Evolutionary conservation across 2,113 vertebrate species (phyloP).

Genomic region (Pseudolaguvia tuberculata): DNA sequence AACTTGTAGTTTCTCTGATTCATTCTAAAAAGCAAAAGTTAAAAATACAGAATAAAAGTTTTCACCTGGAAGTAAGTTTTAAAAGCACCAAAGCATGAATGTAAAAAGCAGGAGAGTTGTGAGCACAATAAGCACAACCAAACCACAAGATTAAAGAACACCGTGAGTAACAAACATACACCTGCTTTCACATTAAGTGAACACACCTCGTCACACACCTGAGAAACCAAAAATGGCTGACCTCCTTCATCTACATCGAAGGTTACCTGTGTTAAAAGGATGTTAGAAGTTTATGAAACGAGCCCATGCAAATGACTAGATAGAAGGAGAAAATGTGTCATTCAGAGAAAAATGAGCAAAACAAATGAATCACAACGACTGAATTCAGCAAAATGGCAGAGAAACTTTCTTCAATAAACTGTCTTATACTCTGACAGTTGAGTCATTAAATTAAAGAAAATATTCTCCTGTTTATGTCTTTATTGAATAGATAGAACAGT

Average conservation of each 20-base stretch:
- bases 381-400: too few species aligned
- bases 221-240: slow-evolving; percentile 72
- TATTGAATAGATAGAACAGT: too few species aligned
- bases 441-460: too few species aligned
- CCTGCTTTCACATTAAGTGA: slow-evolving; percentile 62
- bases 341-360: too few species aligned
- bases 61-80: slow-evolving; percentile 37
- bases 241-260: slow-evolving; percentile 90
- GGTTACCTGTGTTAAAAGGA: slow-evolving; percentile 85
- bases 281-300: slow-evolving; percentile 62
- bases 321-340: background rate
- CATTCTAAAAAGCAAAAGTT: slow-evolving; percentile 65
- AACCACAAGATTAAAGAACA: slow-evolving; percentile 66
- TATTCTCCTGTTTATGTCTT: too few species aligned
- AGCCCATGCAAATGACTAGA: slow-evolving; percentile 56
- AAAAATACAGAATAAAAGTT: background rate
- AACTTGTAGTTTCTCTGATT: slow-evolving; percentile 76
- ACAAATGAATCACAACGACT: too few species aligned
- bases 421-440: too few species aligned
- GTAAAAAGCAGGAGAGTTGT: slow-evolving; percentile 33
- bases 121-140: slow-evolving; percentile 56
- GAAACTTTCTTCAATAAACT: too few species aligned
- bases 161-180: slow-evolving; percentile 63
- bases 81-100: background rate
- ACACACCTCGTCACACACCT: slow-evolving; percentile 76